Base-by-base conservation (phyloP, 1,140 invertebrate species). In the Colletes latitarsis region DNA sequence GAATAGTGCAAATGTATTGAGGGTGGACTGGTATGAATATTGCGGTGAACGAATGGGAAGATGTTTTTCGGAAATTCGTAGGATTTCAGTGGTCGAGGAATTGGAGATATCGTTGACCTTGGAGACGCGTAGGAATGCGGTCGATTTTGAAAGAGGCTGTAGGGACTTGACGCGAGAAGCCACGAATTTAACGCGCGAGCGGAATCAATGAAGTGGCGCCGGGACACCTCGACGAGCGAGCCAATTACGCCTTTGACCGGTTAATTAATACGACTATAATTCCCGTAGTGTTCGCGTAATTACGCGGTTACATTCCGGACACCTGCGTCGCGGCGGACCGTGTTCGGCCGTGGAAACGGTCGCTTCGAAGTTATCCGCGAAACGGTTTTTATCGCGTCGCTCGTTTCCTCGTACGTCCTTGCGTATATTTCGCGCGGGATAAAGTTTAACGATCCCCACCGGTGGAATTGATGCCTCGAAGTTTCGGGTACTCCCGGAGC, bases 141-240 rank as follows among this genome's bases (percentile, higher is more conserved):
- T 39, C 4, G 62, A 64, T 39, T 39, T 39, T 39, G 62, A n/a
- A 9, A 9, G 30, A 64, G 62, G 62, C 62, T 41, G 62, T 43
- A 64, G 55, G 30, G 30, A 19, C 73, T 46, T 80, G 55, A 66
- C 81, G 69, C 81, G 69, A 74, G 62, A 79, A 82, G 62, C n/a
- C 73, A 77, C 58, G 69, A 84, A 79, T 88, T 82, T 49, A 84
- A 84, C 77, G 67, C 10, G 9, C 49, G 49, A 10, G 81, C 82
- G 71, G 64, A 84, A 88, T 88, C 84, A 86, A 86, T 84, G 82
- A 86, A 86, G 75, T 88, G 84, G 82, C 83, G 74, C 52, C 66
- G 74, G 30, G 81, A 82, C 84, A 82, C 82, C 86, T 84, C 77
- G 49, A 63, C 43, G 53, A 55, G 57, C 81, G 30, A 30, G 5